Evolutionary conservation across 2,888 invertebrate genomes (phyloP).

Genomic region (Trichacis sp.): DNA sequence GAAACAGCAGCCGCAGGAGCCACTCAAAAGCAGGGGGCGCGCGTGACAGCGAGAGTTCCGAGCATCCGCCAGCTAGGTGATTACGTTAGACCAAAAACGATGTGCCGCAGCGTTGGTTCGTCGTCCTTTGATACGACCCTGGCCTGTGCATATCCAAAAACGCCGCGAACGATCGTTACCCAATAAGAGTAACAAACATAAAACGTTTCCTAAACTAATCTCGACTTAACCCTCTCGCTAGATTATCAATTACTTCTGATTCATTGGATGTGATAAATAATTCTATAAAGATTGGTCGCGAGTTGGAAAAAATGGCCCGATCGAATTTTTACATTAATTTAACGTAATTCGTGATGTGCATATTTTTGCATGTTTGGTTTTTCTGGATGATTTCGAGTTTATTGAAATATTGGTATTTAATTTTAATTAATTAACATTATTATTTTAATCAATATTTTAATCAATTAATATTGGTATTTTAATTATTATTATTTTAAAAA

Average conservation of each 20-base stretch:
- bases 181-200: conserved; percentile 3
- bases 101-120: conserved; percentile 53
- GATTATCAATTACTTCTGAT: conserved; percentile 2
- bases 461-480: too few species aligned
- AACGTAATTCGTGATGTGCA: too few species aligned
- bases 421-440: too few species aligned
- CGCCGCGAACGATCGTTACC: conserved; percentile 25
- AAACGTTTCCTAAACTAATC: conserved; percentile 4
- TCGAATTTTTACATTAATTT: too few species aligned
- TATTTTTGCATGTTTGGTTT: too few species aligned
- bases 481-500: too few species aligned
- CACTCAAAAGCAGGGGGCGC: conserved; percentile 64
- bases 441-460: too few species aligned
- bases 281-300: background rate
- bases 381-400: too few species aligned
- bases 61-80: conserved; percentile 73
- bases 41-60: conserved; percentile 73
- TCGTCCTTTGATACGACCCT: conserved; percentile 43
- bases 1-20: conserved; percentile 67
- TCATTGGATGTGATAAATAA: background rate
- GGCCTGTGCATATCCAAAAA: too few species aligned
- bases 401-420: too few species aligned
- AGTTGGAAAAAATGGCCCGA: background rate
- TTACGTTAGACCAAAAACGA: conserved; percentile 64
- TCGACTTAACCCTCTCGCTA: conserved; percentile 12